Conservation (phyloP, 2,888 invertebrate species). For the Campopleginae sp. region DNA sequence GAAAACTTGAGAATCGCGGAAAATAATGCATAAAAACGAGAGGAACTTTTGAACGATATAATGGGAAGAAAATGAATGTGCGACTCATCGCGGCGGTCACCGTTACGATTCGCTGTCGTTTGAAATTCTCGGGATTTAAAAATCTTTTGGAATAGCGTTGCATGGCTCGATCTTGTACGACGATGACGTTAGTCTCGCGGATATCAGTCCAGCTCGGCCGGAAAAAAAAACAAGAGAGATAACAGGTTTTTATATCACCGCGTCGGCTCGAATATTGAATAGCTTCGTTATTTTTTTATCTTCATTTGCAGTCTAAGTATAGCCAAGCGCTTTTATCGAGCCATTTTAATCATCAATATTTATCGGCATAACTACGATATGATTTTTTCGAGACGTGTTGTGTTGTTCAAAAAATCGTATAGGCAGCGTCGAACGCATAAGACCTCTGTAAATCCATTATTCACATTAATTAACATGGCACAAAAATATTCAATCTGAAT, state of each 20-base stretch:
- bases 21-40: neutral
- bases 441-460: too few relatives aligned
- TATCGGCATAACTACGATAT: constrained; percentile 41
- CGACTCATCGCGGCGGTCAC: neutral
- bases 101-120: neutral
- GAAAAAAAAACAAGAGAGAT: constrained; percentile 38
- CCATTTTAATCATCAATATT: constrained; percentile 25
- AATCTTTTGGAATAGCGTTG: neutral
- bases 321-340: constrained; percentile 25
- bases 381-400: neutral
- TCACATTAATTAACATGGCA: too few relatives aligned
- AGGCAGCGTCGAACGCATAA: neutral
- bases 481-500: too few relatives aligned
- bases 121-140: neutral
- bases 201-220: constrained; percentile 27
- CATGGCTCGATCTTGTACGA: constrained; percentile 21
- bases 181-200: constrained; percentile 57
- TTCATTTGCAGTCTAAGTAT: constrained; percentile 18
- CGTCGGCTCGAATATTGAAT: constrained; percentile 35
- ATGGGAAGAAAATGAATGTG: too few relatives aligned
- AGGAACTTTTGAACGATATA: neutral
- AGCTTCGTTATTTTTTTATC: constrained; percentile 39
- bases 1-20: too few relatives aligned
- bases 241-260: constrained; percentile 43
- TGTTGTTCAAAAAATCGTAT: neutral